These are phyloP conservation scores for Alethe diademata DNA, from an alignment of 2,113 vertebrate genomes.

Conservation along the genomic window DNA sequence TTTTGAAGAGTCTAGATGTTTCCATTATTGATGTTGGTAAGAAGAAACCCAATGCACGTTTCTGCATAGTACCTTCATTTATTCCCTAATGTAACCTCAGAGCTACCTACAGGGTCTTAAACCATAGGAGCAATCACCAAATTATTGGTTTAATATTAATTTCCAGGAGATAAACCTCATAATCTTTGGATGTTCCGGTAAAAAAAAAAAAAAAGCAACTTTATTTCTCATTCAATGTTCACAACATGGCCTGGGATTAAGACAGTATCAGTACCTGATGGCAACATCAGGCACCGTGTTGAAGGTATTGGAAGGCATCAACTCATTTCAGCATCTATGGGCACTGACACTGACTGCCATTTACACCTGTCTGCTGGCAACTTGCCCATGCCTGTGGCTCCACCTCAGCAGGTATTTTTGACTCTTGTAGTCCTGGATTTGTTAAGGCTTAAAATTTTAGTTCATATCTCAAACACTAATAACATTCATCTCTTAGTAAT, in stretches of 20 bases:
- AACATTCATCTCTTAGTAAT: neutral
- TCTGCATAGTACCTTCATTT: neutral
- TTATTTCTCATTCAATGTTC: neutral
- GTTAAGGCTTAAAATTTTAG: neutral
- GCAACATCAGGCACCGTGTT: neutral
- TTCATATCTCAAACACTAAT: neutral
- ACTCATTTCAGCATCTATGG: neutral
- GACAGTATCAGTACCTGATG: too few species aligned
- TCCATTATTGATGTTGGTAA: neutral
- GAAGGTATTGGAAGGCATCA: neutral
- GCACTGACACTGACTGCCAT: neutral
- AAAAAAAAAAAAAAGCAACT: neutral
- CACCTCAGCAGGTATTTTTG: neutral
- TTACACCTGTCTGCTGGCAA: neutral
- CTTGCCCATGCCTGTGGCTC: neutral
- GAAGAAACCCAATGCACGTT: neutral
- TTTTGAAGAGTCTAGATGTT: neutral
- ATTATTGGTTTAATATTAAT: neutral
- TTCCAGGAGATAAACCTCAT: neutral
- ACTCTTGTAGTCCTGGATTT: neutral
- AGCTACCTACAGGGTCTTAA: neutral
- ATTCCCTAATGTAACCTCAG: neutral
- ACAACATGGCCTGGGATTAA: rapidly evolving
- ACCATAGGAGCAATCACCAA: neutral
- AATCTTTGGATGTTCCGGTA: neutral